These are phyloP conservation scores for Coenonympha arcania DNA, from an alignment of 2,888 invertebrate species.

Conservation along the genomic window DNA sequence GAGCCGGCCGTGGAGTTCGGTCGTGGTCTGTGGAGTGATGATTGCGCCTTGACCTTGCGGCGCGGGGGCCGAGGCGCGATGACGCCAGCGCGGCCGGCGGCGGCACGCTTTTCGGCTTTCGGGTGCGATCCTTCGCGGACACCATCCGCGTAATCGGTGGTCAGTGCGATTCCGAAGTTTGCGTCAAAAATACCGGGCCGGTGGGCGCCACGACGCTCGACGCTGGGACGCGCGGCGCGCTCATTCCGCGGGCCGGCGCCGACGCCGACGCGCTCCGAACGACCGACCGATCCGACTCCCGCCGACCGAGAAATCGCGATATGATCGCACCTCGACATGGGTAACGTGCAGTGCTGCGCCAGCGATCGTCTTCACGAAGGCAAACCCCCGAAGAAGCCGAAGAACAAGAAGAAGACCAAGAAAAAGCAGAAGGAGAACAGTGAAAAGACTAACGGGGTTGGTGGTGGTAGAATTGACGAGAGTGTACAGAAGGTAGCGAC, in stretches of 20 bases:
- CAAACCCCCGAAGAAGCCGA: slow-evolving; percentile 55
- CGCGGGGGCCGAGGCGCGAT: slow-evolving; percentile 64
- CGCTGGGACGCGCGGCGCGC: slow-evolving; percentile 53
- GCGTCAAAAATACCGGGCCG: slow-evolving; percentile 64
- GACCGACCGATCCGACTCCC: slow-evolving; percentile 68
- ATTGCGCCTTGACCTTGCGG: slow-evolving; percentile 71
- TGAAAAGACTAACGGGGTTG: slow-evolving; percentile 57
- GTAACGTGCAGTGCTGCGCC: slow-evolving; percentile 74
- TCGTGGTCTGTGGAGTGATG: too few relatives aligned
- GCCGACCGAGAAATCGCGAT: slow-evolving; percentile 64
- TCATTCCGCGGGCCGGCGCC: slow-evolving; percentile 72
- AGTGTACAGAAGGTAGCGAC: slow-evolving; percentile 49
- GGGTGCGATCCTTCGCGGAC: slow-evolving; percentile 72
- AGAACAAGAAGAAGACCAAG: slow-evolving; percentile 47
- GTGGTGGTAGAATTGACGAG: slow-evolving; percentile 52
- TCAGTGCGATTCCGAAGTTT: slow-evolving; percentile 61
- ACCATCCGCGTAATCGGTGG: slow-evolving; percentile 72
- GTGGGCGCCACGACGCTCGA: slow-evolving; percentile 51
- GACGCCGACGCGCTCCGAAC: slow-evolving; percentile 72
- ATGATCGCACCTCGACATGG: slow-evolving; percentile 70
- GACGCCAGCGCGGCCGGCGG: slow-evolving; percentile 67
- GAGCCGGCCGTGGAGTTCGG: too few relatives aligned
- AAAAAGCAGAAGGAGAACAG: slow-evolving; percentile 35
- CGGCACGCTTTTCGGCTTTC: slow-evolving; percentile 67
- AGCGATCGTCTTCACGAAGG: slow-evolving; percentile 63